Evolutionary conservation across 2,113 vertebrate genomes (phyloP), one percentile per base, ranked within the genome.

Genomic region (Stigmatopora argus): DNA sequence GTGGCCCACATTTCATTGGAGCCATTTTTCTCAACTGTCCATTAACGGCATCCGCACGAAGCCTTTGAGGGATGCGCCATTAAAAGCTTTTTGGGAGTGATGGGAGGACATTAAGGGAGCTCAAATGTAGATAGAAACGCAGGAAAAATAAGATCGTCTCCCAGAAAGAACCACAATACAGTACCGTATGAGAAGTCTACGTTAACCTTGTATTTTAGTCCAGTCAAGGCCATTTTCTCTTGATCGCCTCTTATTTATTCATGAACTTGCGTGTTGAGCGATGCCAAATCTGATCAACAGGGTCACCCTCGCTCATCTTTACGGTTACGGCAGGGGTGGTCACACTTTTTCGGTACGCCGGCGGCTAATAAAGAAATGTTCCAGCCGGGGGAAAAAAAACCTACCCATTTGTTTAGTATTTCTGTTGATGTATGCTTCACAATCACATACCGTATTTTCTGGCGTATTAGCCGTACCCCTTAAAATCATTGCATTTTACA

Each of bases 21-120:
- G 83, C 73, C 74, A 79, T n/a, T n/a, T 81, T 78, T 85, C 80
- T 80, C 77, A 78, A 64, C 77, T 60, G 73, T 82, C 82, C 83
- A 87, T 86, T 87, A 89, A 76, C 73, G 75, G 84, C 66, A 56
- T 73, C 79, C 75, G 80, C 83, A 71, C 80, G 70, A 82, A 67
- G 87, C 84, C 86, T 77, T 69, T 75, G 68, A 76, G 73, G 70
- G 71, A 82, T 62, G 44, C 73, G 74, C 71, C 76, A 70, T 77
- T 78, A 78, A 83, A 79, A 78, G 79, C 80, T 83, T 83, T 86
- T 84, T 77, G 81, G 77, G 64, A 70, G 78, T 61, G 77, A 81
- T 67, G 66, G 67, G 69, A 35, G 59, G 74, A 74, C 48, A 45
- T 18, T 46, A 18, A 57, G 53, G 23, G 70, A 74, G 58, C 69